Evolutionary conservation across 2,888 invertebrate species (phyloP).

Genomic region (Autographa pulchrina): DNA sequence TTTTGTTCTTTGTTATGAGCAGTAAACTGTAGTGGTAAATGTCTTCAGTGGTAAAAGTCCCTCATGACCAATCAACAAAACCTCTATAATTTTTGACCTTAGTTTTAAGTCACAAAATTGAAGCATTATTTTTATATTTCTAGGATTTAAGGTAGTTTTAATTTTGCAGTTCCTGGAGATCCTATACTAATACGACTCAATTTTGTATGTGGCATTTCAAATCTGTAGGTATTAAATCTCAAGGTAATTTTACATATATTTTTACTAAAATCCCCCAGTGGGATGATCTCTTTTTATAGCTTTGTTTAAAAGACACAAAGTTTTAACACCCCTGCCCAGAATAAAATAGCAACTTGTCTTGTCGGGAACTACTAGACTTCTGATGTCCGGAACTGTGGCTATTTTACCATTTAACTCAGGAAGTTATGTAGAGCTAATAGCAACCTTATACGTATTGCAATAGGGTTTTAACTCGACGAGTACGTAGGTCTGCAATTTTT

Average conservation of each 20-base stretch:
- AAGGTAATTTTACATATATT: too few species aligned
- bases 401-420: conserved; percentile 21
- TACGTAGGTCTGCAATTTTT: conserved; percentile 33
- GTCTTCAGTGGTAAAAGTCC: too few species aligned
- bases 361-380: conserved; percentile 73
- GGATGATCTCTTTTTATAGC: neutral
- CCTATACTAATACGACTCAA: too few species aligned
- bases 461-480: conserved; percentile 11
- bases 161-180: too few species aligned
- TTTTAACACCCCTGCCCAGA: conserved; percentile 70
- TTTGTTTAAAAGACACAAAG: neutral
- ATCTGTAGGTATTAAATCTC: too few species aligned
- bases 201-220: too few species aligned
- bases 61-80: too few species aligned
- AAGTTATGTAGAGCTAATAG: conserved; percentile 15
- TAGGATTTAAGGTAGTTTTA: too few species aligned
- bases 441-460: conserved; percentile 22
- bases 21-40: neutral
- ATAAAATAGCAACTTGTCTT: conserved; percentile 76
- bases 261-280: too few species aligned
- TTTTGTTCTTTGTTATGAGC: neutral
- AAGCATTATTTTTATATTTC: too few species aligned
- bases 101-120: too few species aligned
- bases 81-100: too few species aligned
- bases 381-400: conserved; percentile 70